Conservation (phyloP, 2,888 invertebrate species). For the Drosophila robusta region DNA sequence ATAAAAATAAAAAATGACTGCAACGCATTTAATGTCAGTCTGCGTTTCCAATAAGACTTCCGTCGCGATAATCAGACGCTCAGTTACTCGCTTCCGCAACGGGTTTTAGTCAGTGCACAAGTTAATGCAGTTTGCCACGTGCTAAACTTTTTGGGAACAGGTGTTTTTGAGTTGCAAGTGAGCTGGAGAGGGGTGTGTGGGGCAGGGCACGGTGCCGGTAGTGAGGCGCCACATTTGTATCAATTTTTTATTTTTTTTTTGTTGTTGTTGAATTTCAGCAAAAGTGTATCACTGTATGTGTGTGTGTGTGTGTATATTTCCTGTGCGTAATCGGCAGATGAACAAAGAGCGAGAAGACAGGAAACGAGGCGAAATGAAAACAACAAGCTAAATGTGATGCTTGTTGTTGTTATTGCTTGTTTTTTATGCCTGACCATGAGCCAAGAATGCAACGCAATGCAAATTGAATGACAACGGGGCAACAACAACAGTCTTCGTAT, state of each 20-base stretch:
- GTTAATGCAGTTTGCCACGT: slow-evolving; percentile 40
- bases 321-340: slow-evolving; percentile 59
- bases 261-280: background rate
- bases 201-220: background rate
- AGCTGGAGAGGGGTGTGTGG: background rate
- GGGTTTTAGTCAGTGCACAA: slow-evolving; percentile 9
- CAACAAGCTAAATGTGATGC: slow-evolving; percentile 16
- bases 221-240: background rate
- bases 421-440: slow-evolving; percentile 49
- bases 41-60: slow-evolving; percentile 29
- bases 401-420: slow-evolving; percentile 27
- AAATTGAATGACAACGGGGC: slow-evolving; percentile 42
- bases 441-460: slow-evolving; percentile 55
- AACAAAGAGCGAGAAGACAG: slow-evolving; percentile 59
- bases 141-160: slow-evolving; percentile 21
- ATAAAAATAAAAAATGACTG: background rate
- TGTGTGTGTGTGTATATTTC: slow-evolving; percentile 35
- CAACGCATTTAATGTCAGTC: slow-evolving; percentile 9
- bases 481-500: slow-evolving; percentile 2
- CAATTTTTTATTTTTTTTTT: background rate
- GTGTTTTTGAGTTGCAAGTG: slow-evolving; percentile 5
- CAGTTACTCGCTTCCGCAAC: slow-evolving; percentile 29
- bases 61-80: slow-evolving; percentile 20
- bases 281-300: background rate
- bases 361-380: slow-evolving; percentile 41